phyloP scores from a whole-genome alignment of 2,113 vertebrate species.

The Oreotragus oreotragus region DNA sequence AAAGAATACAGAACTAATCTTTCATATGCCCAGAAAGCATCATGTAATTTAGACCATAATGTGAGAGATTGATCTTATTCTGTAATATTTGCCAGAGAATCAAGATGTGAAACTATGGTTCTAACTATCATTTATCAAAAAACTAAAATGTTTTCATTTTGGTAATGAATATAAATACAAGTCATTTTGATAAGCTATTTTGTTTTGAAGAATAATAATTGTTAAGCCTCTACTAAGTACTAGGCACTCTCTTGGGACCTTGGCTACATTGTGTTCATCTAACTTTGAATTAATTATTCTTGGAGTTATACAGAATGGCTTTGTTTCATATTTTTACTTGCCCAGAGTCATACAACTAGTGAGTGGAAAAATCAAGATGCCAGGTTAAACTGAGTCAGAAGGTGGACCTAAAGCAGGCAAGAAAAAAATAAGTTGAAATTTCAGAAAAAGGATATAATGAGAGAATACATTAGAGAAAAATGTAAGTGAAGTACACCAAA shows the following conservation, averaged over 20 bases:
- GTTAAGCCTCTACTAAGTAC: not conserved
- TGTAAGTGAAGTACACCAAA: not conserved
- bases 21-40: not conserved
- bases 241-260: not conserved
- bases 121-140: not conserved
- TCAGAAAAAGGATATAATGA: not conserved
- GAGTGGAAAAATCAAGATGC: not conserved
- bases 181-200: not conserved
- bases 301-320: not conserved
- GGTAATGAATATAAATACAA: not conserved
- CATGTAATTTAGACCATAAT: not conserved
- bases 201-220: not conserved
- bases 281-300: not conserved
- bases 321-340: not conserved
- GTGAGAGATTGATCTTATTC: not conserved
- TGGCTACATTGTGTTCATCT: not conserved
- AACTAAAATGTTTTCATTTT: conserved; percentile 8
- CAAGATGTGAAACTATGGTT: not conserved
- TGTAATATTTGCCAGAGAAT: not conserved
- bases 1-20: not conserved
- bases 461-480: not conserved
- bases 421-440: not conserved
- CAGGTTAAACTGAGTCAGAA: not conserved
- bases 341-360: not conserved
- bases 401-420: not conserved